These are phyloP conservation scores for Scylla paramamosain DNA, from an alignment of 1,140 invertebrate genomes.

Conservation along the genomic window DNA sequence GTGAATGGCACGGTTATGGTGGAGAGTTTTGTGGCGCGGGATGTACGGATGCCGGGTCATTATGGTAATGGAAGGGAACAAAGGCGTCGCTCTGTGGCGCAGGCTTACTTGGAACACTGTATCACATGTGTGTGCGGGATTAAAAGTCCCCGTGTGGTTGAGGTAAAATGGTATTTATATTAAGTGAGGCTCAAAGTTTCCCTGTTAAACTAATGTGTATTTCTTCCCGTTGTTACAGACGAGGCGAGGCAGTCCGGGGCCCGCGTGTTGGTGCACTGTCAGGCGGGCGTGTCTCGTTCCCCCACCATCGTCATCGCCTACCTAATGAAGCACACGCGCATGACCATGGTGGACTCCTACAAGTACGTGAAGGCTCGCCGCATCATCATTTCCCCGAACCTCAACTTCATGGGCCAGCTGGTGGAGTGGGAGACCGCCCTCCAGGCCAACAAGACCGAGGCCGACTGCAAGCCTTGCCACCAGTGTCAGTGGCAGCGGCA, in stretches of 20 bases:
- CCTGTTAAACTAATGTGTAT: background rate
- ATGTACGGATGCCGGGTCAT: too few relatives aligned
- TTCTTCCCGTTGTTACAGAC: constrained; percentile 85
- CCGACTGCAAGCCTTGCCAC: constrained; percentile 80
- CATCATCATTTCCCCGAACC: constrained; percentile 96
- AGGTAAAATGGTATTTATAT: too few relatives aligned
- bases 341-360: constrained; percentile 95
- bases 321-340: constrained; percentile 92
- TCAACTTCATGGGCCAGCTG: constrained; percentile 98
- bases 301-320: constrained; percentile 97
- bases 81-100: too few relatives aligned
- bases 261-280: constrained; percentile 95
- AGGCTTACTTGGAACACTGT: too few relatives aligned
- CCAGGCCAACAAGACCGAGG: constrained; percentile 79
- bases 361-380: constrained; percentile 91
- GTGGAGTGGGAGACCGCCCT: constrained; percentile 91
- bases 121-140: too few relatives aligned
- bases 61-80: too few relatives aligned
- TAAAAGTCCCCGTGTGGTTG: too few relatives aligned
- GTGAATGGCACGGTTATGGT: background rate
- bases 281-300: constrained; percentile 96
- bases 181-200: too few relatives aligned
- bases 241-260: constrained; percentile 88
- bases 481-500: constrained; percentile 81
- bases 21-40: background rate